Conservation (phyloP, 2,888 invertebrate species). For the Nephrotoma appendiculata region DNA sequence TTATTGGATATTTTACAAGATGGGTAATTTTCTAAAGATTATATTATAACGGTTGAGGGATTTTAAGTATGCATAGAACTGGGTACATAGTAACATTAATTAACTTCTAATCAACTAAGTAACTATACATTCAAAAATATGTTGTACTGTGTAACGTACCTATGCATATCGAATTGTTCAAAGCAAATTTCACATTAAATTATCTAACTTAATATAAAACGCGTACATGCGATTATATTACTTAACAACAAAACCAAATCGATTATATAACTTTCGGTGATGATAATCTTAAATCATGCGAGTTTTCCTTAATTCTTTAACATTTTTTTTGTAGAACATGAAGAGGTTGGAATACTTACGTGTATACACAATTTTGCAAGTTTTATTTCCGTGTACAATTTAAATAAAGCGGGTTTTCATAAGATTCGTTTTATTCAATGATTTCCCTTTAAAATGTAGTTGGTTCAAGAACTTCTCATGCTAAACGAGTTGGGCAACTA, state of each 20-base stretch:
- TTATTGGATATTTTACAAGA: neutral
- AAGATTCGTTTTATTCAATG: too few relatives aligned
- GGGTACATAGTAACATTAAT: neutral
- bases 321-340: neutral
- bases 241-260: neutral
- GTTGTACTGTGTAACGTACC: too few relatives aligned
- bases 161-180: neutral
- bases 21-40: neutral
- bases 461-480: too few relatives aligned
- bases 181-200: neutral
- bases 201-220: neutral
- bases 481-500: too few relatives aligned
- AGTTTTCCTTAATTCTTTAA: neutral
- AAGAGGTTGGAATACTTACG: neutral
- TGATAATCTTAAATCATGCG: neutral
- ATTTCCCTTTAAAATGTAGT: too few relatives aligned
- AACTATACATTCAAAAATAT: neutral
- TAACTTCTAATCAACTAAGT: neutral
- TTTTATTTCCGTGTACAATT: neutral
- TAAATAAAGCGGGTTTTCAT: neutral
- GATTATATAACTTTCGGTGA: neutral
- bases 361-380: neutral
- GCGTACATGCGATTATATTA: neutral
- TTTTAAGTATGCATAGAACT: neutral
- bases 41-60: neutral